These are phyloP conservation scores for Diphyllodes magnificus DNA, from an alignment of 2,113 vertebrate genomes.

Conservation along the genomic window DNA sequence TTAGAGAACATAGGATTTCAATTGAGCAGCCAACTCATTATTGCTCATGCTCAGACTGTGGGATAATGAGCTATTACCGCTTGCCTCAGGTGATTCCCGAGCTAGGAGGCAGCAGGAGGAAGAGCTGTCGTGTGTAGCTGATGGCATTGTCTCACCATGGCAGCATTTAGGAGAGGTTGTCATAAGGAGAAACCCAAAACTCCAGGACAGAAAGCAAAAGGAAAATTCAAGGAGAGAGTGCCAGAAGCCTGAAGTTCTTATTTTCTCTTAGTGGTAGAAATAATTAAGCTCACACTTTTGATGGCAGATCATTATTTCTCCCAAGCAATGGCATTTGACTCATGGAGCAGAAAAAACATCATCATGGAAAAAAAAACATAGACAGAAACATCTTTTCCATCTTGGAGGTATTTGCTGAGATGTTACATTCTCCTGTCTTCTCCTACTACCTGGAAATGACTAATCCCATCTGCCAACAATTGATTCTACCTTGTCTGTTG, in stretches of 20 bases:
- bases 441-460: background rate
- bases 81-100: constrained; percentile 6
- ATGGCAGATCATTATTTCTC: background rate
- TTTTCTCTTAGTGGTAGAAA: background rate
- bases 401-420: background rate
- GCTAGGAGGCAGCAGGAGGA: background rate
- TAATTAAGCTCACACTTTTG: background rate
- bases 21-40: background rate
- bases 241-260: background rate
- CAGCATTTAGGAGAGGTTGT: background rate
- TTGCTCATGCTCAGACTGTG: background rate
- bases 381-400: background rate
- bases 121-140: background rate
- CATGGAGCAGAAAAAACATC: background rate
- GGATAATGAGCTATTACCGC: constrained; percentile 7
- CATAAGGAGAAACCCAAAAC: background rate
- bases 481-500: background rate
- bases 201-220: background rate
- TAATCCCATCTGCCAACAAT: background rate
- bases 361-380: background rate
- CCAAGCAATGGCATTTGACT: background rate
- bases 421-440: background rate
- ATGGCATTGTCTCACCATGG: background rate
- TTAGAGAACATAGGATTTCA: background rate
- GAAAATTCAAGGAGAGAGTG: background rate